These are phyloP conservation scores for Mechanitis mazaeus DNA, from an alignment of 2,888 invertebrate species.

Conservation along the genomic window DNA sequence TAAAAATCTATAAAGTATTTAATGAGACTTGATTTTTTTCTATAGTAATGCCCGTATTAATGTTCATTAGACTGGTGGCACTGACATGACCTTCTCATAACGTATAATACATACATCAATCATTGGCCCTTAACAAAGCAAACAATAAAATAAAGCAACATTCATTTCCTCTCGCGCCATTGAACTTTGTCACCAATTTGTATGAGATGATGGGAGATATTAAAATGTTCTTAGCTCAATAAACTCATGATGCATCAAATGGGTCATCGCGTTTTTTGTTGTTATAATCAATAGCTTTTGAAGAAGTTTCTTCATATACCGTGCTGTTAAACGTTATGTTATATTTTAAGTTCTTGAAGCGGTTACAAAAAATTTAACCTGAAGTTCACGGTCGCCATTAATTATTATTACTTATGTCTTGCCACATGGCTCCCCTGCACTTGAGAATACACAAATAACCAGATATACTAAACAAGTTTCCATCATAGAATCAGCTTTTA, in stretches of 20 bases:
- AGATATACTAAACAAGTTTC: conserved; percentile 29
- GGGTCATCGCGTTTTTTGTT: conserved; percentile 23
- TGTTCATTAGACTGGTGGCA: background rate
- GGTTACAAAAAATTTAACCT: background rate
- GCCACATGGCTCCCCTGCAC: conserved; percentile 51
- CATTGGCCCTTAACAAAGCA: conserved; percentile 7
- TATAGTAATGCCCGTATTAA: too few relatives aligned
- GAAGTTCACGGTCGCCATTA: conserved; percentile 45
- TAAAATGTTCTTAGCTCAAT: conserved; percentile 13
- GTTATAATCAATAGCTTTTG: conserved; percentile 22
- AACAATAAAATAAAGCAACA: conserved; percentile 19
- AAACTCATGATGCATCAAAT: conserved; percentile 22
- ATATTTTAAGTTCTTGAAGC: background rate
- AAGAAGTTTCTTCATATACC: conserved; percentile 18
- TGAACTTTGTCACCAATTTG: conserved; percentile 24
- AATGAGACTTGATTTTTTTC: too few relatives aligned
- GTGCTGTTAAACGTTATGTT: background rate
- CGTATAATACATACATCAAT: background rate
- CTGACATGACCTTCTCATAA: background rate
- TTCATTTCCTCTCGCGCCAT: conserved; percentile 17
- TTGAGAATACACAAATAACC: conserved; percentile 46
- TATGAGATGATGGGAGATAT: conserved; percentile 18
- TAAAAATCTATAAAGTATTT: too few relatives aligned
- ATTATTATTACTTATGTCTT: conserved; percentile 47
- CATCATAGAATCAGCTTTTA: conserved; percentile 9